Percentiles rank a stretch among this genome's conserved stretches.
Evolutionary conservation across 2,113 vertebrate genomes (phyloP).

Genomic region (Regulus satrapa): DNA sequence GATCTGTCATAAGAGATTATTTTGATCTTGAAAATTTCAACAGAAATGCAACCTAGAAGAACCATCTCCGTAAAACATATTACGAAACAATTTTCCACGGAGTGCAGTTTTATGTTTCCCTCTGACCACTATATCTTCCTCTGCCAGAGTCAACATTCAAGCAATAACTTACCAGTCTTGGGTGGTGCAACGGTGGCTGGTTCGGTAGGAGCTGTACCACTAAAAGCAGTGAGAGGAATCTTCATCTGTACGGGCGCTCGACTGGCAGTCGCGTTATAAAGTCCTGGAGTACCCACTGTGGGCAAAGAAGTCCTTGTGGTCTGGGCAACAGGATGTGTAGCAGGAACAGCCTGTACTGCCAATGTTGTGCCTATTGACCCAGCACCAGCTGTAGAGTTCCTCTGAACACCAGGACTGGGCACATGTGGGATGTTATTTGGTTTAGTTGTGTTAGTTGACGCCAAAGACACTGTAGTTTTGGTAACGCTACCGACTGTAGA

Average conservation of each 20-base stretch:
- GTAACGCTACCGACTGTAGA: conserved; percentile 73
- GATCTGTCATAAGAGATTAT: neutral
- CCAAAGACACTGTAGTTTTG: conserved; percentile 74
- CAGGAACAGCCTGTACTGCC: conserved; percentile 73
- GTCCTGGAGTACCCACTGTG: conserved; percentile 72
- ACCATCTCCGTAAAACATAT: neutral
- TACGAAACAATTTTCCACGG: neutral
- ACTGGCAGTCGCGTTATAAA: conserved; percentile 65
- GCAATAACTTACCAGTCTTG: conserved; percentile 71
- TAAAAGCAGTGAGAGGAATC: conserved; percentile 72
- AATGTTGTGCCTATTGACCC: conserved; percentile 69
- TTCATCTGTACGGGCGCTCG: conserved; percentile 74
- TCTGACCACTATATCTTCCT: neutral
- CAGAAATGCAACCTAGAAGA: neutral
- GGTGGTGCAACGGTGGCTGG: neutral
- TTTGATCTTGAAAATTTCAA: neutral
- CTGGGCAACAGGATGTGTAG: conserved; percentile 74
- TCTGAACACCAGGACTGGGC: conserved; percentile 69
- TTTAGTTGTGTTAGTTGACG: conserved; percentile 73
- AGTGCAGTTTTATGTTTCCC: neutral
- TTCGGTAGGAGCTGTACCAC: conserved; percentile 67
- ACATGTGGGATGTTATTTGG: conserved; percentile 69
- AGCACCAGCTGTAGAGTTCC: conserved; percentile 72
- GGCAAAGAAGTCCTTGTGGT: conserved; percentile 77
- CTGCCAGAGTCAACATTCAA: neutral